These are phyloP conservation scores for Odontamblyopus lacepedii DNA, from an alignment of 2,797 vertebrate species.

Conservation along the genomic window DNA sequence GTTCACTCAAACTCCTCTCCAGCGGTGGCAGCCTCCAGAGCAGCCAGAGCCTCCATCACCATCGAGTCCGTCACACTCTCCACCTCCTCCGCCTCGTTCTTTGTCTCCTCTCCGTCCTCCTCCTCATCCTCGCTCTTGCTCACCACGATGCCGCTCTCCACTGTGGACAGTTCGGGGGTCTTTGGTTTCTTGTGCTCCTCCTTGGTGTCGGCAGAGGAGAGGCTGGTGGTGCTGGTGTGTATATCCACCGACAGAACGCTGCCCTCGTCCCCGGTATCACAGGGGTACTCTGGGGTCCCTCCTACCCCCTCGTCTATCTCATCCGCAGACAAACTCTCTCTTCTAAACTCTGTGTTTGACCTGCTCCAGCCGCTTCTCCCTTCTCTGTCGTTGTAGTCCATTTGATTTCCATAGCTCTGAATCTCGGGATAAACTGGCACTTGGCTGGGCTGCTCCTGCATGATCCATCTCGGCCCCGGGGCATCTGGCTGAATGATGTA, in stretches of 20 bases:
- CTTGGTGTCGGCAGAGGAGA: conserved; percentile 76
- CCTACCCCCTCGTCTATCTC: conserved; percentile 70
- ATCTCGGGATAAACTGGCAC: conserved; percentile 67
- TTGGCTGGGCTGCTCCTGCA: conserved; percentile 48
- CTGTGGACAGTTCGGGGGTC: conserved; percentile 47
- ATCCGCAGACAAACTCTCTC: conserved; percentile 48
- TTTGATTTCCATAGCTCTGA: conserved; percentile 29
- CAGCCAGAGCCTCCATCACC: conserved; percentile 91
- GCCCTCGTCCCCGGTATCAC: conserved; percentile 75
- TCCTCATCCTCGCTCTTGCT: conserved; percentile 56
- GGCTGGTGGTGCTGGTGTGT: conserved; percentile 79
- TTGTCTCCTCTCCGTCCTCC: conserved; percentile 13
- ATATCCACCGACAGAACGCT: conserved; percentile 76
- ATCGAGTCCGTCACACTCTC: conserved; percentile 83
- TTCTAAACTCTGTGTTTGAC: conserved; percentile 11
- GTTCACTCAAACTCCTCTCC: conserved; percentile 85
- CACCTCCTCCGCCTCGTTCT: conserved; percentile 42
- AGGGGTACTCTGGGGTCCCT: conserved; percentile 65
- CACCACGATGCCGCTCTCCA: conserved; percentile 59
- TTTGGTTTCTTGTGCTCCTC: conserved; percentile 43
- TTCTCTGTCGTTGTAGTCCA: conserved; percentile 26
- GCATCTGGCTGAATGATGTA: conserved; percentile 77
- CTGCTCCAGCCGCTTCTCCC: conserved; percentile 42
- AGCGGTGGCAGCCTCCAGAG: conserved; percentile 90
- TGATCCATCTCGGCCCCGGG: conserved; percentile 36